These are phyloP conservation scores for Onychomys leucogaster DNA, from an alignment of 2,797 vertebrate genomes.

Conservation along the genomic window DNA sequence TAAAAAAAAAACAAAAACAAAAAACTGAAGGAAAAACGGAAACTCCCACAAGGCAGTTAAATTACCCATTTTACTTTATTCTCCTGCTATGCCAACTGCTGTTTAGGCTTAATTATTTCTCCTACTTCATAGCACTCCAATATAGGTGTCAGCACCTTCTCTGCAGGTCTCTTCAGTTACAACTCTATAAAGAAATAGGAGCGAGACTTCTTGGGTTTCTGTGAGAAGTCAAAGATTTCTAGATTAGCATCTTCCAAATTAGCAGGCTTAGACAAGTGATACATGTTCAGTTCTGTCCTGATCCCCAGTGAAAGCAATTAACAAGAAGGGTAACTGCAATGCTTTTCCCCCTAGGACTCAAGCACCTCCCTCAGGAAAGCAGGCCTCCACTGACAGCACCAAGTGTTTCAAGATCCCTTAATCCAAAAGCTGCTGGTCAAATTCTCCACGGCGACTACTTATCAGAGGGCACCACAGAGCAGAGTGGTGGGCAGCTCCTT, in stretches of 20 bases:
- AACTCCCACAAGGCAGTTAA: slow-evolving; percentile 67
- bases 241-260: slow-evolving; percentile 73
- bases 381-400: slow-evolving; percentile 17
- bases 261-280: slow-evolving; percentile 52
- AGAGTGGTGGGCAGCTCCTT: not conserved
- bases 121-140: slow-evolving; percentile 65
- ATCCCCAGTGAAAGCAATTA: slow-evolving; percentile 69
- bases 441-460: not conserved
- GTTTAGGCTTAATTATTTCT: slow-evolving; percentile 73
- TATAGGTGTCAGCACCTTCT: slow-evolving; percentile 59
- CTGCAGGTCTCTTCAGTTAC: slow-evolving; percentile 70
- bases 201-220: slow-evolving; percentile 60
- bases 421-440: slow-evolving; percentile 24
- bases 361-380: slow-evolving; percentile 47
- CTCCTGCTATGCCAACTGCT: slow-evolving; percentile 68
- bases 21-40: slow-evolving; percentile 67
- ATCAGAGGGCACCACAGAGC: not conserved
- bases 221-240: slow-evolving; percentile 70
- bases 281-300: slow-evolving; percentile 9
- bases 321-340: slow-evolving; percentile 33
- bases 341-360: slow-evolving; percentile 24
- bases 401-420: slow-evolving; percentile 43
- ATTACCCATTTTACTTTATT: slow-evolving; percentile 68
- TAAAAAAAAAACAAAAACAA: slow-evolving; percentile 64
- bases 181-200: slow-evolving; percentile 28